Conservation (phyloP, 2,113 vertebrate species). For the Cichladusa arquata region DNA sequence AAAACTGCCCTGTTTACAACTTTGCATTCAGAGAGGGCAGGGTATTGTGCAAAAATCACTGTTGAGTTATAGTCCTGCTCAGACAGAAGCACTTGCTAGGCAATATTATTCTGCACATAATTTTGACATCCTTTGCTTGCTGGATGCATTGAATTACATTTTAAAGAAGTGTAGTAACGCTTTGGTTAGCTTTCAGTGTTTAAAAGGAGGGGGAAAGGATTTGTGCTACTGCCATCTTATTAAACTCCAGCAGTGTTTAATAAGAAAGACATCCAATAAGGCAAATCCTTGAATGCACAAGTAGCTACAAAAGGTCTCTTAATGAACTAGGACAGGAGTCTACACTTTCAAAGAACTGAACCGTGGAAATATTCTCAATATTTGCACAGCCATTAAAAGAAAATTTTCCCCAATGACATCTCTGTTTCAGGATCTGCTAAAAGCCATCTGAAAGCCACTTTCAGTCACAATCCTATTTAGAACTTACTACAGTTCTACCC, state of each 20-base stretch:
- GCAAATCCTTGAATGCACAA: conserved; percentile 56
- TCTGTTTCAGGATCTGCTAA: conserved; percentile 36
- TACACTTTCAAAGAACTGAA: conserved; percentile 13
- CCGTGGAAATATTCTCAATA: background rate
- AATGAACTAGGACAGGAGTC: background rate
- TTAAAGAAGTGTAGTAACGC: conserved; percentile 6
- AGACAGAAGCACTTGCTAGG: conserved; percentile 4
- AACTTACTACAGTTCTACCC: background rate
- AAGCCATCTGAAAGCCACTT: conserved; percentile 53
- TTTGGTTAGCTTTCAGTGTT: conserved; percentile 46
- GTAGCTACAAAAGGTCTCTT: conserved; percentile 3
- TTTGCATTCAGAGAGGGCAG: conserved; percentile 1
- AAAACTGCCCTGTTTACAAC: background rate
- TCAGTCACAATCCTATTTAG: conserved; percentile 22
- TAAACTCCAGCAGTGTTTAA: conserved; percentile 43
- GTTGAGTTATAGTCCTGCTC: background rate
- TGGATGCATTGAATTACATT: conserved; percentile 21
- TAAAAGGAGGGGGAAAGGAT: conserved; percentile 13
- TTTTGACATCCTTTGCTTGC: conserved; percentile 40
- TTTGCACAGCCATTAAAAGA: conserved; percentile 43
- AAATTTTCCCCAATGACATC: background rate
- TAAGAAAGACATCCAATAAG: conserved; percentile 43
- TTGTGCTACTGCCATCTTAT: conserved; percentile 33
- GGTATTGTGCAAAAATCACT: background rate
- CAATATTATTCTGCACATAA: conserved; percentile 26